These are phyloP conservation scores for Recurvirostra avosetta DNA, from an alignment of 2,113 vertebrate species.

Conservation along the genomic window DNA sequence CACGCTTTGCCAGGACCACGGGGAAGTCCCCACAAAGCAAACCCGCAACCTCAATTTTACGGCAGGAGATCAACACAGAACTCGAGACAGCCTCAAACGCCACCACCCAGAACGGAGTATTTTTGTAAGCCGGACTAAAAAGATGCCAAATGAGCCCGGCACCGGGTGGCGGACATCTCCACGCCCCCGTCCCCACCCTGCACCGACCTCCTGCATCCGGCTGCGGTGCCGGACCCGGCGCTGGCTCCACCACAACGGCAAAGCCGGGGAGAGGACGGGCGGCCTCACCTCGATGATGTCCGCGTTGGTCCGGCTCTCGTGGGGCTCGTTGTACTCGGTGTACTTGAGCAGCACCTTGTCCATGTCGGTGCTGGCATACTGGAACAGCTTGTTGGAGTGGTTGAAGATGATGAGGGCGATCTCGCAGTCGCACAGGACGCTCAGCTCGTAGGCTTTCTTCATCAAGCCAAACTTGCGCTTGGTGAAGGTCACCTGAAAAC, in stretches of 20 bases:
- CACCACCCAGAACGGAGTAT: fast-evolving
- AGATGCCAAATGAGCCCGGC: neutral
- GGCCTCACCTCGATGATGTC: constrained; percentile 91
- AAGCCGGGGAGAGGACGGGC: fast-evolving
- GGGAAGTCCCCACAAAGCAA: neutral
- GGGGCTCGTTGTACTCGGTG: constrained; percentile 94
- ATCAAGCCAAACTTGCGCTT: constrained; percentile 96
- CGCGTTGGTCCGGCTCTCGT: constrained; percentile 92
- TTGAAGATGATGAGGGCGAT: constrained; percentile 80
- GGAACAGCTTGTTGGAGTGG: constrained; percentile 95
- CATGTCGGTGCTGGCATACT: constrained; percentile 97
- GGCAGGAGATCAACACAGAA: neutral
- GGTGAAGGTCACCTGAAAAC: constrained; percentile 76
- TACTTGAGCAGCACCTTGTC: constrained; percentile 97
- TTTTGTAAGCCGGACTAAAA: neutral
- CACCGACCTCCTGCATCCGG: neutral
- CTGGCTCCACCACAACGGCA: fast-evolving
- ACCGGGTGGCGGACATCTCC: neutral
- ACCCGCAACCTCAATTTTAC: neutral
- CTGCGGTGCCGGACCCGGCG: neutral
- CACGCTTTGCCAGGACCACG: neutral
- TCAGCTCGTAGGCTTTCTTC: constrained; percentile 99
- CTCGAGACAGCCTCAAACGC: neutral
- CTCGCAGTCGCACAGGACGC: constrained; percentile 73
- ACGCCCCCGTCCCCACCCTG: neutral